A percentile compares a stretch with the other conserved stretches of the same genome.
These are phyloP conservation scores for Peromyscus californicus DNA, from an alignment of 2,113 vertebrate species.

Conservation along the genomic window DNA sequence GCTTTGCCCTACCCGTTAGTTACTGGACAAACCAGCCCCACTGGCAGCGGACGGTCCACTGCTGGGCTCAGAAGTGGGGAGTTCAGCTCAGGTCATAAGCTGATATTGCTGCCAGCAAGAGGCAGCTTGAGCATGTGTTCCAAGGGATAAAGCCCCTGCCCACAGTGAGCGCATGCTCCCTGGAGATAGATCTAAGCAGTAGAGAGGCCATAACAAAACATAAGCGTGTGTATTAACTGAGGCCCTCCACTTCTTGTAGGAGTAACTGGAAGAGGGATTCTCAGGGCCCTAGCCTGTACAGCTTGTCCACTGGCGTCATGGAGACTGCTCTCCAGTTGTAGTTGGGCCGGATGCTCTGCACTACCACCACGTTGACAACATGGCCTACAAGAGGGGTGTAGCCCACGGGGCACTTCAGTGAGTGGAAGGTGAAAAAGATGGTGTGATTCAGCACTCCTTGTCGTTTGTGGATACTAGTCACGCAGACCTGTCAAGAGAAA, in stretches of 20 bases:
- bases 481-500: conserved; percentile 86
- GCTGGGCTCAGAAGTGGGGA: neutral
- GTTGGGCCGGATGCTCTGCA: neutral
- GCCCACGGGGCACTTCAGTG: conserved; percentile 52
- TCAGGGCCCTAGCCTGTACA: neutral
- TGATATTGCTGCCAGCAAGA: neutral
- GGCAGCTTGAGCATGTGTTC: neutral
- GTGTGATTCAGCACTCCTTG: conserved; percentile 91
- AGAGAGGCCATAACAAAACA: neutral
- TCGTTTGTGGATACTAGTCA: conserved; percentile 89
- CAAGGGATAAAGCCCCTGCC: neutral
- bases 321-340: conserved; percentile 76
- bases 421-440: conserved; percentile 92
- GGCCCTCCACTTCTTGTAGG: neutral
- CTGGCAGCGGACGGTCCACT: neutral
- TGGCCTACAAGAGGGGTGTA: neutral
- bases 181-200: neutral
- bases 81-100: neutral
- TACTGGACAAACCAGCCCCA: too few species aligned
- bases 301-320: conserved; percentile 86
- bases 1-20: neutral
- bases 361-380: conserved; percentile 68
- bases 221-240: neutral
- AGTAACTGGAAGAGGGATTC: neutral
- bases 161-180: neutral